Base-by-base conservation (phyloP, 2,888 invertebrate genomes). In the Ormyrus rosae region DNA sequence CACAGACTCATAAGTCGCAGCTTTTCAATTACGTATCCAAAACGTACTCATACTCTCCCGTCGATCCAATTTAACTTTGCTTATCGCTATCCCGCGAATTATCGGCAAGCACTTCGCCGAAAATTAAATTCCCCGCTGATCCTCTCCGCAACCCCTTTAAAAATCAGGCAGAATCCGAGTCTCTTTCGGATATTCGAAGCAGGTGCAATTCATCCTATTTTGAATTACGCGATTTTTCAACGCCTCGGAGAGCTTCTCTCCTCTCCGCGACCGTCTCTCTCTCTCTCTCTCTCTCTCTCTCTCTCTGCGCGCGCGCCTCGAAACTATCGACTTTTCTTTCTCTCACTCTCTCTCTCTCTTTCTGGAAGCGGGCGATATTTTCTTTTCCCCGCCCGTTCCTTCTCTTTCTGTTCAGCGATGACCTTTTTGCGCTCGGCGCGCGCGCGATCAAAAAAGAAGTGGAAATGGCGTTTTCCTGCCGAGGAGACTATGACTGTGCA, bases 271-370 rank as follows among this genome's bases (percentile, higher is more conserved):
- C 34, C 34, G 4, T 4, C 34, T 34, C 34, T 34, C 34, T 34
- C 34, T 34, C 34, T 34, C 34, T 34, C 34, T 34, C 34, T 34
- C 34, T 34, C 34, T 34, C 34, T 34, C 34, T 34, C 34, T 34
- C 34, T 34, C 3, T 13, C 6, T 7, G 58, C 0, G 34, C 1
- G 50, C 13, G 48, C 13, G 34, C n/a, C 50, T 19, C 50, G 19
- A 45, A 45, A 71, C 61, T 72, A 64, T 72, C 63, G 72, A 61
- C 72, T 53, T 72, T 64, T 72, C 63, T 60, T 34, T 8, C 13
- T 11, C 13, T 4, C 61, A 11, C 34, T 34, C 34, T 34, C 34
- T 72, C 45, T 19, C 61, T 72, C 34, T 11, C n/a, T 11, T 11
- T 4, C 61, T 19, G 13, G 8, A 8, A 50, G 19, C 61, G 19